Evolutionary conservation across 92 coral and sea anemone genomes (phyloP).

Genomic region (Bergia puertoricense): DNA sequence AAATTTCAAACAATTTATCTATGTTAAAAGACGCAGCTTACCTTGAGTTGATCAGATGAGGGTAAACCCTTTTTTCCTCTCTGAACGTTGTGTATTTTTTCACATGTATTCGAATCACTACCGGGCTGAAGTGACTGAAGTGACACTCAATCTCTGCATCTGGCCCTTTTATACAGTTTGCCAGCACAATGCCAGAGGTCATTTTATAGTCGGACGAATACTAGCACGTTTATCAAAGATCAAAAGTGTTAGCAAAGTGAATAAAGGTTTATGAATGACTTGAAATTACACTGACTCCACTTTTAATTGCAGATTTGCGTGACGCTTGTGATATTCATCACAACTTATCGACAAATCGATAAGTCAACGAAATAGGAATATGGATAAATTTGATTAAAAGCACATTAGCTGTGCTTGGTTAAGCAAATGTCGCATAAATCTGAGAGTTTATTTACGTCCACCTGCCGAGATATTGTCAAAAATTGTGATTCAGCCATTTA

Average conservation of each 20-base stretch:
- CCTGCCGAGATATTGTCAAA: constrained; percentile 15
- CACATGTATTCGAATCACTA: constrained; percentile 3
- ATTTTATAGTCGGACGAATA: constrained; percentile 53
- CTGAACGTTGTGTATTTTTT: neutral
- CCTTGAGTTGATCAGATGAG: neutral
- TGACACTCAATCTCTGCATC: constrained; percentile 36
- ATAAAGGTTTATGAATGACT: constrained; percentile 55
- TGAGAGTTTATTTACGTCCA: constrained; percentile 14
- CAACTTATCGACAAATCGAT: constrained; percentile 53
- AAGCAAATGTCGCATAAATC: constrained; percentile 46
- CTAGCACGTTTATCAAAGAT: constrained; percentile 68
- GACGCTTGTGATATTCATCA: constrained; percentile 51
- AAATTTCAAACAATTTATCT: neutral
- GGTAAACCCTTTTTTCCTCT: neutral
- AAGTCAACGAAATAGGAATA: constrained; percentile 6
- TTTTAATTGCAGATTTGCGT: constrained; percentile 62
- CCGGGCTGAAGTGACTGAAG: neutral
- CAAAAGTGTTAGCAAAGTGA: constrained; percentile 65
- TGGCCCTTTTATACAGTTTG: constrained; percentile 72
- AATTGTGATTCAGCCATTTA: constrained; percentile 18
- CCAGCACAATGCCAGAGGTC: constrained; percentile 63
- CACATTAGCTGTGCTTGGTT: constrained; percentile 43
- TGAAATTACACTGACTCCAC: constrained; percentile 41
- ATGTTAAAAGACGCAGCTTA: neutral
- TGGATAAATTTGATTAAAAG: constrained; percentile 29